phyloP scores from a whole-genome alignment of 2,888 invertebrate genomes.

The Beris morrisii region DNA sequence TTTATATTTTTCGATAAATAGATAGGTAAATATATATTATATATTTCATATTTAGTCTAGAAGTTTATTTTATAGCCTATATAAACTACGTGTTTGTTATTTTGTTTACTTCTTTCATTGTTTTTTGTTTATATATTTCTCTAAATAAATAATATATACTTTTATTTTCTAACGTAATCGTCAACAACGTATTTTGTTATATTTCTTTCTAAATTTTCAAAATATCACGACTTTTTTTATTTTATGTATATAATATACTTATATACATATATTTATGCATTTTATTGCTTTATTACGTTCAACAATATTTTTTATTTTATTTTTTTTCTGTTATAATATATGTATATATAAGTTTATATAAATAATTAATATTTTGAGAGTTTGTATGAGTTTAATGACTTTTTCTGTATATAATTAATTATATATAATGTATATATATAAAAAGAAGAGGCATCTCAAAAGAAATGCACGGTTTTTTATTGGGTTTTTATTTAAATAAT shows the following conservation, averaged over 20 bases:
- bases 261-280: constrained; percentile 36
- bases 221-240: constrained; percentile 36
- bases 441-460: constrained; percentile 45
- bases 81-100: constrained; percentile 17
- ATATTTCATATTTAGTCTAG: constrained; percentile 21
- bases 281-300: constrained; percentile 35
- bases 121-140: constrained; percentile 28
- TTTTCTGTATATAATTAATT: constrained; percentile 31
- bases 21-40: constrained; percentile 29
- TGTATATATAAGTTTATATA: constrained; percentile 41
- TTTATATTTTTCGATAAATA: constrained; percentile 40
- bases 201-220: constrained; percentile 33
- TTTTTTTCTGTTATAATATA: constrained; percentile 30
- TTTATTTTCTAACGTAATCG: constrained; percentile 32
- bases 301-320: constrained; percentile 36
- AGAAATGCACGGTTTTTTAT: constrained; percentile 42
- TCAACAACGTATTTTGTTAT: constrained; percentile 32
- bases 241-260: constrained; percentile 38
- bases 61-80: constrained; percentile 25
- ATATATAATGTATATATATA: constrained; percentile 33
- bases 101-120: constrained; percentile 18
- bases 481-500: constrained; percentile 28
- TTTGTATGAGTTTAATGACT: constrained; percentile 35
- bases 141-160: constrained; percentile 34
- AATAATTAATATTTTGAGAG: constrained; percentile 34